A percentile compares a stretch with the other conserved stretches of the same genome.
phyloP scores from a whole-genome alignment of 1,140 invertebrate genomes.

The Papilio glaucus region DNA sequence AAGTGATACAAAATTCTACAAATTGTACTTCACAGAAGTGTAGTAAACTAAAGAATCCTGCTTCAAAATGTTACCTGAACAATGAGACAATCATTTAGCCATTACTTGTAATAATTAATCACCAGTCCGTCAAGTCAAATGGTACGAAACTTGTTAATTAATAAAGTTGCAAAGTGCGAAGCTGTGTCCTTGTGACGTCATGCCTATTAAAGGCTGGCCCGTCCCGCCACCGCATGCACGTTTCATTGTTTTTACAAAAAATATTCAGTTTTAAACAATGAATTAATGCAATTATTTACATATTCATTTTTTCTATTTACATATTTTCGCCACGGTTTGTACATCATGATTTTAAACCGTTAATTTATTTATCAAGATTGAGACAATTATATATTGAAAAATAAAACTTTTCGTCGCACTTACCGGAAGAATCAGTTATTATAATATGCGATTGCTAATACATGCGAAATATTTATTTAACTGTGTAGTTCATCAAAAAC shows the following conservation, averaged over 20 bases:
- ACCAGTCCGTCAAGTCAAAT: constrained; percentile 1
- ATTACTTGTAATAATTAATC: constrained; percentile 4
- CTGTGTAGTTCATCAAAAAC: too few species aligned
- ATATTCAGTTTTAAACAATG: not conserved
- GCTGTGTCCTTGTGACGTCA: constrained; percentile 3
- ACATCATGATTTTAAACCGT: too few species aligned
- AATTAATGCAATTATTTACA: not conserved
- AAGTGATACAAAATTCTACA: too few species aligned
- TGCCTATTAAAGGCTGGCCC: not conserved
- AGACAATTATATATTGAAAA: too few species aligned
- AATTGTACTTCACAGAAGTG: not conserved
- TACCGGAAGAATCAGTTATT: too few species aligned
- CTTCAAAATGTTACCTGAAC: not conserved
- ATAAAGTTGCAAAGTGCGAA: constrained; percentile 20
- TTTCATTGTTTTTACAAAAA: too few species aligned
- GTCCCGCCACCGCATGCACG: not conserved
- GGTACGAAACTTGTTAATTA: constrained; percentile 13
- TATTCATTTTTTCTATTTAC: not conserved
- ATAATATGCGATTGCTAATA: too few species aligned
- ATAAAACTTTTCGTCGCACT: too few species aligned
- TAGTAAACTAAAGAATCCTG: not conserved
- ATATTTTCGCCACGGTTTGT: not conserved
- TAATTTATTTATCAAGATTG: too few species aligned
- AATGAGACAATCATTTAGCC: not conserved
- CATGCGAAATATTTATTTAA: too few species aligned